Conservation (phyloP, 2,797 vertebrate genomes). For the Erethizon dorsatum region DNA sequence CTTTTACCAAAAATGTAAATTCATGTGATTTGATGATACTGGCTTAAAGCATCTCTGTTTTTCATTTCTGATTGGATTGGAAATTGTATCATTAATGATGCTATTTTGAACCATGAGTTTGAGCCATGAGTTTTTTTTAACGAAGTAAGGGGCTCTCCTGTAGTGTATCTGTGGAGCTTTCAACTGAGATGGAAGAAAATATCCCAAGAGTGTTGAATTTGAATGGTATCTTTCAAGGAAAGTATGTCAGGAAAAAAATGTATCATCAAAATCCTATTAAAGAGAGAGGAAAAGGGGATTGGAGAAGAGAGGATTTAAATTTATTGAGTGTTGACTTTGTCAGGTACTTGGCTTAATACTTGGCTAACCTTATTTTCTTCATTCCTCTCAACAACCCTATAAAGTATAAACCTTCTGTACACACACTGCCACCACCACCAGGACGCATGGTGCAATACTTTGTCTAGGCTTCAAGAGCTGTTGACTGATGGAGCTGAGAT, state of each 20-base stretch:
- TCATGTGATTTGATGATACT: not conserved
- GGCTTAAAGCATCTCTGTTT: not conserved
- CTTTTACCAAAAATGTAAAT: not conserved
- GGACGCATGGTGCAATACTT: not conserved
- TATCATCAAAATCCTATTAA: not conserved
- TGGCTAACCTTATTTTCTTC: slow-evolving; percentile 56
- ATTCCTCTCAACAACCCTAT: not conserved
- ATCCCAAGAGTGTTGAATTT: not conserved
- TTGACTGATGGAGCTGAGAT: not conserved
- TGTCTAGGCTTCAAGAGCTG: not conserved
- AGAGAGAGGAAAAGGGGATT: not conserved
- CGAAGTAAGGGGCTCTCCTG: not conserved
- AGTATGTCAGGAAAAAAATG: not conserved
- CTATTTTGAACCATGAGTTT: not conserved
- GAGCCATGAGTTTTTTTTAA: not conserved
- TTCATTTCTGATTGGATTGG: not conserved
- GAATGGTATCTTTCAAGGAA: not conserved
- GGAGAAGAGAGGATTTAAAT: not conserved
- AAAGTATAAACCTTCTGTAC: not conserved
- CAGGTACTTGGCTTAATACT: not conserved
- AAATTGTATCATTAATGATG: not conserved
- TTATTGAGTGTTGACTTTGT: not conserved
- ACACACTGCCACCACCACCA: not conserved
- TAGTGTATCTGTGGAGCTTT: not conserved
- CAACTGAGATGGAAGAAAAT: slow-evolving; percentile 47